phyloP scores from a whole-genome alignment of 2,888 invertebrate species.

The Cryptophagus acutangulus region DNA sequence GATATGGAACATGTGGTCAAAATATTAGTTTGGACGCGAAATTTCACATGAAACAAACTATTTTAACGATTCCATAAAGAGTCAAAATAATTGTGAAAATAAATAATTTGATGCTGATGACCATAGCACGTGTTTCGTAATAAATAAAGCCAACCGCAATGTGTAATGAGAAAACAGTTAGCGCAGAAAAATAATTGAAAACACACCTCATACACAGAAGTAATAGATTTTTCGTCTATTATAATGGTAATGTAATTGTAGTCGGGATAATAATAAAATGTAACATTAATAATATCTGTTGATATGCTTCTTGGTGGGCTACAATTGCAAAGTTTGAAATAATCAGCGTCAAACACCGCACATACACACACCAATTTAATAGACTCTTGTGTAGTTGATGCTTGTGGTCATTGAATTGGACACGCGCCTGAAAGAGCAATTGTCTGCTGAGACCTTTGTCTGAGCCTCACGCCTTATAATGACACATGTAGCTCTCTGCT shows the following conservation, averaged over 20 bases:
- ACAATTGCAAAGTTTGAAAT: slow-evolving; percentile 20
- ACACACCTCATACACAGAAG: background rate
- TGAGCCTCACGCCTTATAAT: slow-evolving; percentile 20
- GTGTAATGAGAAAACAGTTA: slow-evolving; percentile 6
- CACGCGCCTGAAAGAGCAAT: slow-evolving; percentile 30
- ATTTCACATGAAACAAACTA: no score
- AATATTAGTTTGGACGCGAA: no score
- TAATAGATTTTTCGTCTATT: no score
- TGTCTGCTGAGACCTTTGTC: slow-evolving; percentile 21
- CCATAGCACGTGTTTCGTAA: background rate
- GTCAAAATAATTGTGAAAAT: no score
- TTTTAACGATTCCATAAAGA: no score
- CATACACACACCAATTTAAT: slow-evolving; percentile 20
- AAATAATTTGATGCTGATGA: no score
- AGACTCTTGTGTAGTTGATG: slow-evolving; percentile 24
- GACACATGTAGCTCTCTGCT: slow-evolving; percentile 9
- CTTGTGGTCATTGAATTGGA: slow-evolving; percentile 34
- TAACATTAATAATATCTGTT: no score
- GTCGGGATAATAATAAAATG: no score
- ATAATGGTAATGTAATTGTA: no score
- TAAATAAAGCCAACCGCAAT: slow-evolving; percentile 4
- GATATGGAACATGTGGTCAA: no score
- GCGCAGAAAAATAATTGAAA: slow-evolving; percentile 3
- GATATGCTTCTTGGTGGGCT: slow-evolving; percentile 17
- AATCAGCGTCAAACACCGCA: slow-evolving; percentile 17